Evolutionary conservation across 2,888 invertebrate genomes (phyloP), one percentile per base, ranked within the genome.

Genomic region (Pyrgus malvae): DNA sequence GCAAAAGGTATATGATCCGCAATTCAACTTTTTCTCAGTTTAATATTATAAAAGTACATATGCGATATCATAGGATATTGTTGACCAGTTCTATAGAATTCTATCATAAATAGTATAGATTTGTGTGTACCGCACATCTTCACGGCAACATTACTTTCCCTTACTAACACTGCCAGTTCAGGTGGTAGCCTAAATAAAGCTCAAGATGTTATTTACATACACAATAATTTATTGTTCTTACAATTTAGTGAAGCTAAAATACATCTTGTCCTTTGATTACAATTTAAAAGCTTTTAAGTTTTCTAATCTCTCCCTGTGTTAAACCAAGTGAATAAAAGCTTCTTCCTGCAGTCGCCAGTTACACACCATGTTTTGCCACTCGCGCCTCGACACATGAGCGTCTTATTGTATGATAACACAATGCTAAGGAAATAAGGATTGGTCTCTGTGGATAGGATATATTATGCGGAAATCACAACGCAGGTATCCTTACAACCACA

Each of bases 401-500:
- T 11, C 19, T 53, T 27, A 29, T 68, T 63, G 65, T 64, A 46
- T 48, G 54, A 48, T 60, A 58, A 62, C 67, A 64, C 70, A 69
- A 68, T 70, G 68, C 59, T 65, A 68, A 71, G 84, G 78, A 78
- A 74, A 70, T 56, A 58, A 75, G 87, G 83, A 81, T 73, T 38
- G 76, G 80, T 70, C 66, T 65, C 69, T 55, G 68, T 74, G 81
- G 80, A 80, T 65, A 77, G 86, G 85, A 84, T 68, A 69, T 61
- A 61, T 61, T 68, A 74, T 69, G 74, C 74, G 88, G 85, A 90
- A 90, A 90, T 90, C 85, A 90, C 82, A 90, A 90, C 89, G 84
- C 90, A 87, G 77, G 77, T 86, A 83, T 92, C 92, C 92, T 92
- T 92, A 92, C 92, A 93, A 92, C 93, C 93, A 93, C 93, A 93